These are phyloP conservation scores for Jacana jacana DNA, from an alignment of 2,113 vertebrate species.

Conservation along the genomic window DNA sequence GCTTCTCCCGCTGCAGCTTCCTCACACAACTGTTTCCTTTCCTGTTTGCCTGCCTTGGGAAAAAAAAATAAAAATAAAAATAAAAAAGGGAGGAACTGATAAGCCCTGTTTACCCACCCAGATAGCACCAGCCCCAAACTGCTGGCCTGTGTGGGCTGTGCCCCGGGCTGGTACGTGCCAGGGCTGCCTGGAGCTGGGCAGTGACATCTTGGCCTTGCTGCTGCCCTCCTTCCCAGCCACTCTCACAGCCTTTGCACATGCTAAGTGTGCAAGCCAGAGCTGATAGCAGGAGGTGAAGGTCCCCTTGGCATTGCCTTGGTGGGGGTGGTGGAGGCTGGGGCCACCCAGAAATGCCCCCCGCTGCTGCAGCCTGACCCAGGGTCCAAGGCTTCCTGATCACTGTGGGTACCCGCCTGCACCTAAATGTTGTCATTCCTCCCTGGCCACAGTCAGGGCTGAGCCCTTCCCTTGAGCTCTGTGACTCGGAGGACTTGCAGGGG, in stretches of 20 bases:
- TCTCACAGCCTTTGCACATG: accelerated
- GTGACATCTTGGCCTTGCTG: neutral
- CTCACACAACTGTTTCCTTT: neutral
- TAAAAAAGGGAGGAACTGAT: neutral
- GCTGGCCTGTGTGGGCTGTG: accelerated
- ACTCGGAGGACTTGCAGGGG: accelerated
- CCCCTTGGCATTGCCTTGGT: neutral
- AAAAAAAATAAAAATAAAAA: neutral
- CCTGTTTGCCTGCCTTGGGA: neutral
- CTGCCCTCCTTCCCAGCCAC: accelerated
- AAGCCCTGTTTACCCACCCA: neutral
- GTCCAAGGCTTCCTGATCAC: accelerated
- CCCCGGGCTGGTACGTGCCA: neutral
- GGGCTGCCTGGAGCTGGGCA: neutral
- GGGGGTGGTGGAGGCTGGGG: neutral
- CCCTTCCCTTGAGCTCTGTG: neutral
- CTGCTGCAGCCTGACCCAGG: neutral
- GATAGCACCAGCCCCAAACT: neutral
- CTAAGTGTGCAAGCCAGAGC: neutral
- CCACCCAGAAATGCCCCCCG: neutral
- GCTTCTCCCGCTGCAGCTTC: neutral
- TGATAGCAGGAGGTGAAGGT: neutral
- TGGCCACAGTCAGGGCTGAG: neutral
- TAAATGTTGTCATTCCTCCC: neutral
- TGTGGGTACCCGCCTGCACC: neutral